Percentiles rank a stretch among this genome's conserved stretches.
Evolutionary conservation across 1,140 invertebrate genomes (phyloP).

Genomic region (Wasmannia auropunctata): DNA sequence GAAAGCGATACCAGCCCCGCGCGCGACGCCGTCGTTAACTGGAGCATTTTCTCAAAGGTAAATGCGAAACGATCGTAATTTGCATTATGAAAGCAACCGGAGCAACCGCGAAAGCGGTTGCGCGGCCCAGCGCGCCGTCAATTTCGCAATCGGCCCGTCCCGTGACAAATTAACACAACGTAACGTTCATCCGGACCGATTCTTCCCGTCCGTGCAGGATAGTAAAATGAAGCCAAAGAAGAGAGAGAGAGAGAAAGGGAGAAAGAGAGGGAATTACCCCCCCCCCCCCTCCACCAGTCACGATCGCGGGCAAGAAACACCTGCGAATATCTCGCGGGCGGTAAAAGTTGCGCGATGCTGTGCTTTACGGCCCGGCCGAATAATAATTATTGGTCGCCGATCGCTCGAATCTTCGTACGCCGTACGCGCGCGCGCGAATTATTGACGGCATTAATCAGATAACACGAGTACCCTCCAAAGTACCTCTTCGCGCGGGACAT

Average conservation of each 20-base stretch:
- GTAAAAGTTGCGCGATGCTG: conserved; percentile 6
- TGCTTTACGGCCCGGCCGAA: conserved; percentile 33
- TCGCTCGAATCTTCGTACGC: not conserved
- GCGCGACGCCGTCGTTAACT: conserved; percentile 13
- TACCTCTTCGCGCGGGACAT: not conserved
- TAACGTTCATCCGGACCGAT: conserved; percentile 12
- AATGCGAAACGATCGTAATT: conserved; percentile 57
- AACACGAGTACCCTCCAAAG: not conserved
- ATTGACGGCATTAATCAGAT: conserved; percentile 52
- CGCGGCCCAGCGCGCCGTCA: conserved; percentile 8
- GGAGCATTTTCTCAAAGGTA: conserved; percentile 44
- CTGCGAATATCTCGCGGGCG: conserved; percentile 3
- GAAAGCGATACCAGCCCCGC: conserved; percentile 17
- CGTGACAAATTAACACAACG: conserved; percentile 48
- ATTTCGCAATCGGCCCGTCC: conserved; percentile 34
- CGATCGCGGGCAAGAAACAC: not conserved
- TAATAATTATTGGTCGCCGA: conserved; percentile 46
- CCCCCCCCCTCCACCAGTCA: no score
- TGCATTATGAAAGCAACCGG: conserved; percentile 58
- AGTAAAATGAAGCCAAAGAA: not conserved
- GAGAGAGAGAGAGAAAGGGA: not conserved
- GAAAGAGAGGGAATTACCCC: not conserved
- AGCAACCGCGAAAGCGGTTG: conserved; percentile 27
- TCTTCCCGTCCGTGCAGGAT: not conserved
- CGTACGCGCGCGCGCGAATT: not conserved